Percentiles rank a stretch among this genome's conserved stretches.
Conservation (phyloP, 2,888 invertebrate species). For the Phanerotoma sp. region DNA sequence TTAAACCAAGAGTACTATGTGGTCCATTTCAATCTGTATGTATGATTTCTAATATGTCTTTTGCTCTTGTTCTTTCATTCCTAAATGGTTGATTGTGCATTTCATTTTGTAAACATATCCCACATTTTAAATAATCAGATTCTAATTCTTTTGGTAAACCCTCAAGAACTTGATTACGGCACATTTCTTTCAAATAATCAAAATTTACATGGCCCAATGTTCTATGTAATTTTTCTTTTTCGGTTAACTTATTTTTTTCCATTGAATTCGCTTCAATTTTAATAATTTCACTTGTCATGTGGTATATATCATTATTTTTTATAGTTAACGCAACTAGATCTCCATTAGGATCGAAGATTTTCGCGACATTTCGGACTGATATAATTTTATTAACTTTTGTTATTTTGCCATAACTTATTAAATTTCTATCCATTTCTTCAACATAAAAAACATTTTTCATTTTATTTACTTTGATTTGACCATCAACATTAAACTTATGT, state of each 20-base stretch:
- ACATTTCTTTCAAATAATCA: neutral
- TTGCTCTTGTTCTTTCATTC: constrained; percentile 14
- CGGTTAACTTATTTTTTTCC: constrained; percentile 20
- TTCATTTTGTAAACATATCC: constrained; percentile 25
- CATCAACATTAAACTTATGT: constrained; percentile 20
- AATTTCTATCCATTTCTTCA: constrained; percentile 31
- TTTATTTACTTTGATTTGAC: constrained; percentile 9
- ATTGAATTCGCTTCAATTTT: constrained; percentile 4
- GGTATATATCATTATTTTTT: constrained; percentile 14
- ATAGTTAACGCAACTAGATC: constrained; percentile 17
- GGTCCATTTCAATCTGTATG: constrained; percentile 28
- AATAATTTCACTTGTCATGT: constrained; percentile 16
- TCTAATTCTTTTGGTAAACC: constrained; percentile 13
- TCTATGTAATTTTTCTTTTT: constrained; percentile 26
- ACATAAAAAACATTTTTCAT: constrained; percentile 26
- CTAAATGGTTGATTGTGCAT: constrained; percentile 24
- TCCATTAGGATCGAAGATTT: constrained; percentile 27
- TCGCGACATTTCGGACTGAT: constrained; percentile 15
- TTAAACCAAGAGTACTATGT: constrained; percentile 12
- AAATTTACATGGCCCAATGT: constrained; percentile 26
- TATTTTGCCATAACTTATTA: constrained; percentile 29
- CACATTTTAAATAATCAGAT: constrained; percentile 16
- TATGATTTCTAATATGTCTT: constrained; percentile 14
- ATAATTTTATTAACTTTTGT: constrained; percentile 27
- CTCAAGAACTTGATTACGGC: neutral